Evolutionary conservation across 2,113 vertebrate genomes (phyloP), one percentile per base, ranked within the genome.

Genomic region (Sarotherodon lohbergeri): DNA sequence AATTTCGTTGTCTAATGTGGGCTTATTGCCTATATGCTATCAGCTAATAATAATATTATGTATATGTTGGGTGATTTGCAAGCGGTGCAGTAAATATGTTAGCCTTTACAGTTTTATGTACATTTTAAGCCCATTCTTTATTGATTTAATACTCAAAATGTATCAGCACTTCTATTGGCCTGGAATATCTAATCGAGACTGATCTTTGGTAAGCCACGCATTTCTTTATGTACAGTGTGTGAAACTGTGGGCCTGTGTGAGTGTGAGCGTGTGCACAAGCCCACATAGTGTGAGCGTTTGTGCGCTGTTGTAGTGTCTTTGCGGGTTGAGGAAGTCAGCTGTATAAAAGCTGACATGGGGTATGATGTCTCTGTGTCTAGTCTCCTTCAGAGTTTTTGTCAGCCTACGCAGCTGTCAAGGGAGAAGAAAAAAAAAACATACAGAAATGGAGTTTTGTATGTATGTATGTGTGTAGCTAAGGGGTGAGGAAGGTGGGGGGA

Each of bases 351-450:
- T 92, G 90, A 91, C 89, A 90, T 56, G 78, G 91, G 89, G 89
- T 94, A 93, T 86, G 94, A 94, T 87, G 86, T 82, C 88, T 84
- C 80, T 90, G 92, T 93, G 90, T 94, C 78, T 91, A 13, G 85
- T 86, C 85, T 88, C 86, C 89, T 94, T 94, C 86, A 50, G 89
- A 91, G 82, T 94, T 90, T 95, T 95, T 95, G 94, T 95, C 89
- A 93, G 87, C 80, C 82, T 73, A 94, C 92, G 89, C 96, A 96
- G 95, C 95, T 95, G 95, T 94, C 94, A 82, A 92, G 29, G 2
- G 94, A 24, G 7, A 92, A 96, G 7, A 91, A 96, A 95, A 95
- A 96, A 96, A 95, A 89, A 91, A 93, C 95, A 96, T 94, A 93
- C 94, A 94, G 95, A 96, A 71, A 94, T 95, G 94, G 80, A 81